phyloP scores from a whole-genome alignment of 2,888 invertebrate genomes.

The Tholera decimalis region DNA sequence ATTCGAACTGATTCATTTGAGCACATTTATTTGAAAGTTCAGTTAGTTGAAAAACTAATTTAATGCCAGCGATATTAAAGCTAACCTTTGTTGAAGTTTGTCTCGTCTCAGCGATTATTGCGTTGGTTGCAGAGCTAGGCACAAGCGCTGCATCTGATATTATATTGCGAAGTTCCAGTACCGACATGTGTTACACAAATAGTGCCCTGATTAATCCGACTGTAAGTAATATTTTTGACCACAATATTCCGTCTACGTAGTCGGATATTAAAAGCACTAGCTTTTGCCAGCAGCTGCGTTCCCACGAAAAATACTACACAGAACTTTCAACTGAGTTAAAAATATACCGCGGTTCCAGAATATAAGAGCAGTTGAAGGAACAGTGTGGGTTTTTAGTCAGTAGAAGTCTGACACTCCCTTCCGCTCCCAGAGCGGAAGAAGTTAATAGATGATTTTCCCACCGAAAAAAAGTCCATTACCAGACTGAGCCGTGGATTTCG shows the following conservation, averaged over 20 bases:
- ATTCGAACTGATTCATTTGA: conserved; percentile 43
- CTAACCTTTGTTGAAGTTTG: conserved; percentile 46
- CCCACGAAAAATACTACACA: not conserved
- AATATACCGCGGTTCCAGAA: too few relatives aligned
- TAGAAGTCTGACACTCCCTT: too few relatives aligned
- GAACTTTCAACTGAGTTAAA: not conserved
- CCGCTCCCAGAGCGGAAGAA: too few relatives aligned
- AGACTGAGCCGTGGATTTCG: too few relatives aligned
- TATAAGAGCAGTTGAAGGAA: too few relatives aligned
- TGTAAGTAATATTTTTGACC: not conserved
- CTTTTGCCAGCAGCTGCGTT: not conserved
- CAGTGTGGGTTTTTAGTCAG: too few relatives aligned
- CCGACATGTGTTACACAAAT: not conserved
- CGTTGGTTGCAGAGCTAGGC: conserved; percentile 34
- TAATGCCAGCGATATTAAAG: conserved; percentile 28
- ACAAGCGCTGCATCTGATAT: conserved; percentile 22
- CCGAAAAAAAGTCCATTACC: too few relatives aligned
- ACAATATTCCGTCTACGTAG: not conserved
- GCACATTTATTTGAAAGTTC: conserved; percentile 28
- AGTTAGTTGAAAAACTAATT: conserved; percentile 57
- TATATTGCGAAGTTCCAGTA: conserved; percentile 15
- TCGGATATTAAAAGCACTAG: not conserved
- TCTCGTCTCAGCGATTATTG: conserved; percentile 34
- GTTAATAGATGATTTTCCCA: too few relatives aligned
- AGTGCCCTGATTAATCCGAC: not conserved